A percentile compares a stretch with the other conserved stretches of the same genome.
Conservation (phyloP, 2,797 vertebrate genomes). For the Molossus molossus region DNA sequence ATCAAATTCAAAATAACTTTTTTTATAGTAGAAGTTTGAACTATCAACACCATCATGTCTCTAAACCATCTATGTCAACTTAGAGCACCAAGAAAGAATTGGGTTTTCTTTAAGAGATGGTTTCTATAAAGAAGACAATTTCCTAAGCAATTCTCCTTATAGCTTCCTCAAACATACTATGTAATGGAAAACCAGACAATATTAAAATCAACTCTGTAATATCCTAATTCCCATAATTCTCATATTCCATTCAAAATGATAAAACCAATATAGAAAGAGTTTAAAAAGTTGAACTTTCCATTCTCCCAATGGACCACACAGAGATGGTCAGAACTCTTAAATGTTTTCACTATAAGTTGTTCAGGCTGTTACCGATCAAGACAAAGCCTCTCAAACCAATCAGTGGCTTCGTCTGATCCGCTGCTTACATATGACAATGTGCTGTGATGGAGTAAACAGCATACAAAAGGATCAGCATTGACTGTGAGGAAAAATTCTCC, state of each 20-base stretch:
- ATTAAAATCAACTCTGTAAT: neutral
- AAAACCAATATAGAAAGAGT: constrained; percentile 33
- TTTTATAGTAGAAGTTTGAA: constrained; percentile 53
- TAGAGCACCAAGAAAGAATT: constrained; percentile 31
- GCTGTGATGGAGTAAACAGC: constrained; percentile 37
- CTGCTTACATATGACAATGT: neutral
- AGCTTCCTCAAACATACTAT: neutral
- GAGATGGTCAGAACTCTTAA: neutral
- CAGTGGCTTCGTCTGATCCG: neutral
- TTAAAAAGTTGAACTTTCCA: neutral
- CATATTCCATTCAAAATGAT: neutral
- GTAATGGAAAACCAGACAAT: neutral
- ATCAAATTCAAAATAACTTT: constrained; percentile 23
- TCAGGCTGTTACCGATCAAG: neutral
- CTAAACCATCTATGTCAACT: constrained; percentile 33
- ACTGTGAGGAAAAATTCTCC: neutral
- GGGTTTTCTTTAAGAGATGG: neutral
- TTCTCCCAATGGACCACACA: neutral
- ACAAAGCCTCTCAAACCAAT: neutral
- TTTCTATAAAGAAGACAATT: constrained; percentile 10
- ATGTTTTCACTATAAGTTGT: neutral
- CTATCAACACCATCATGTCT: neutral
- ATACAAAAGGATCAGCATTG: neutral
- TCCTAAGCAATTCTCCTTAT: neutral
- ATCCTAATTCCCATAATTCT: neutral